Evolutionary conservation across 2,888 invertebrate species (phyloP).

Genomic region (Conchocele bisecta): DNA sequence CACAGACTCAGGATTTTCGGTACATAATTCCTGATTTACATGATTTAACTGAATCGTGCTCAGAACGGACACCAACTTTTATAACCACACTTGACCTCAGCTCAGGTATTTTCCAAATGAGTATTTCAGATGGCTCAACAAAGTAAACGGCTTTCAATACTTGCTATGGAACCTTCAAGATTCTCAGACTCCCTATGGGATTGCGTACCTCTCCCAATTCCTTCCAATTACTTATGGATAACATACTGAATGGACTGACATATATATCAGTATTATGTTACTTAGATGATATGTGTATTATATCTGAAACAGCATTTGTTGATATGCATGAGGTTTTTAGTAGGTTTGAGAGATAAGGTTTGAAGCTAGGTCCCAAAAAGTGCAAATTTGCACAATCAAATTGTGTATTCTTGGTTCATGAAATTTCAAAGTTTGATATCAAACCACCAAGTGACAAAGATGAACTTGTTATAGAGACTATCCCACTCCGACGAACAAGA

Average conservation of each 20-base stretch:
- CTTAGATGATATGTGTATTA: too few species aligned
- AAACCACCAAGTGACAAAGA: constrained; percentile 18
- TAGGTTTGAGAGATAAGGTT: too few species aligned
- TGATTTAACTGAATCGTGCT: too few species aligned
- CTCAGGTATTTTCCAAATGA: constrained; percentile 28
- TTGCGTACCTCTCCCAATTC: constrained; percentile 38
- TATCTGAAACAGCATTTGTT: constrained; percentile 1
- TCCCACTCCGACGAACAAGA: constrained; percentile 13
- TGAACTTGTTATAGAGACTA: constrained; percentile 12
- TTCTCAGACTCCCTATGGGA: constrained; percentile 46
- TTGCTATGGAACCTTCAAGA: constrained; percentile 51
- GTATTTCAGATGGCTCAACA: constrained; percentile 19
- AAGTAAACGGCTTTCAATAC: constrained; percentile 54
- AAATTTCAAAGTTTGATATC: too few species aligned
- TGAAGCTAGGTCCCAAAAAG: too few species aligned
- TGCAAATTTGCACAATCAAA: too few species aligned
- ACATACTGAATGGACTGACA: constrained; percentile 40
- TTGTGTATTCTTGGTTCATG: constrained; percentile 16
- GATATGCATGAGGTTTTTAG: constrained; percentile 36
- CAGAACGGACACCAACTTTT: constrained; percentile 10
- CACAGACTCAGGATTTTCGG: too few species aligned
- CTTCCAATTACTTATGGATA: constrained; percentile 56
- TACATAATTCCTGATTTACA: too few species aligned
- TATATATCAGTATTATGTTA: constrained; percentile 46
- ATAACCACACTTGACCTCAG: constrained; percentile 14